Conservation (phyloP, 64 coral and sea anemone species). For the Dendrophyllia cribrosa region DNA sequence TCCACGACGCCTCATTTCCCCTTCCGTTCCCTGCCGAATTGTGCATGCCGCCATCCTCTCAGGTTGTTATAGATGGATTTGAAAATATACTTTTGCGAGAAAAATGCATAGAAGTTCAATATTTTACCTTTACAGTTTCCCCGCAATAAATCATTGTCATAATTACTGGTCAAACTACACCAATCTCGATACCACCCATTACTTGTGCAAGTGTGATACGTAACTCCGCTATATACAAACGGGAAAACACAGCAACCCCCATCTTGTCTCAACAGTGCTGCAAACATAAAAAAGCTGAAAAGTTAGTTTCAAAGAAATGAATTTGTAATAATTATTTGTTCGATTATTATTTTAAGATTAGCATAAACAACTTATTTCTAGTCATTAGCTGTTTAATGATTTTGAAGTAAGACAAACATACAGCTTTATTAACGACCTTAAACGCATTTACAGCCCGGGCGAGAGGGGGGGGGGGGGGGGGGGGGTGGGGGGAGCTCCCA, state of each 20-base stretch:
- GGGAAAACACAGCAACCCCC: background rate
- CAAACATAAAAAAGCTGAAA: background rate
- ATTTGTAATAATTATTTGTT: too few relatives aligned
- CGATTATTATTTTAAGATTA: too few relatives aligned
- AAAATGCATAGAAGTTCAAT: background rate
- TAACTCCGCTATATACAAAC: background rate
- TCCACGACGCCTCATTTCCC: background rate
- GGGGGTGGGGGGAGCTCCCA: too few relatives aligned
- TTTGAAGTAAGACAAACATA: too few relatives aligned
- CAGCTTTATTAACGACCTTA: too few relatives aligned
- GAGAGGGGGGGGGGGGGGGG: too few relatives aligned
- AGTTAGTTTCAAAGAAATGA: too few relatives aligned
- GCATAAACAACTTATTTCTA: too few relatives aligned
- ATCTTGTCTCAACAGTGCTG: background rate
- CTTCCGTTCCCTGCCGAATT: background rate
- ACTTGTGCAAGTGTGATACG: background rate
- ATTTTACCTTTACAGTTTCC: conserved; percentile 8
- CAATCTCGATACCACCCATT: background rate
- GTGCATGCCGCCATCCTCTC: background rate
- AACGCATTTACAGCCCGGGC: too few relatives aligned
- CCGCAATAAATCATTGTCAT: background rate
- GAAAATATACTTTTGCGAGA: too few relatives aligned
- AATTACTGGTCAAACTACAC: background rate
- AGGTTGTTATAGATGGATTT: too few relatives aligned
- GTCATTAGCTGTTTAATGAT: too few relatives aligned